Percentiles rank a stretch among this genome's conserved stretches.
These are phyloP conservation scores for Cabera pusaria DNA, from an alignment of 2,888 invertebrate genomes.

Conservation along the genomic window DNA sequence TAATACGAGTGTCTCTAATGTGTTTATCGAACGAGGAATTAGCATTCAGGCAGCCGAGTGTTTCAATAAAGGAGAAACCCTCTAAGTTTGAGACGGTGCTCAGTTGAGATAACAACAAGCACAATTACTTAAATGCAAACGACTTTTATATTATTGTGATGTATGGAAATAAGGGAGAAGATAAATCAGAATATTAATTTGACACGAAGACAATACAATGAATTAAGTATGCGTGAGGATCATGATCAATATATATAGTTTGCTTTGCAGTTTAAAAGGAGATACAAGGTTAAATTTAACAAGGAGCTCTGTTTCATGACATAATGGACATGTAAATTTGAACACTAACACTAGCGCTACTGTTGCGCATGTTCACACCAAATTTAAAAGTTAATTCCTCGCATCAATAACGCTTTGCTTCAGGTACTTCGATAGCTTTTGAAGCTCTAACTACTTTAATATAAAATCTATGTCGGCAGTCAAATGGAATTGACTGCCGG, in stretches of 20 bases:
- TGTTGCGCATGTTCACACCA: too few species aligned
- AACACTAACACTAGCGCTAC: too few species aligned
- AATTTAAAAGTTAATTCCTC: slow-evolving; percentile 59
- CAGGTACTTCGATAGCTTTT: slow-evolving; percentile 37
- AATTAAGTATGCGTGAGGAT: slow-evolving; percentile 11
- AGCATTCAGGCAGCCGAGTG: slow-evolving; percentile 44
- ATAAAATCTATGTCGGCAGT: too few species aligned
- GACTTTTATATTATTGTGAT: slow-evolving; percentile 37
- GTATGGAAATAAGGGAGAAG: slow-evolving; percentile 23
- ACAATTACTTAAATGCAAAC: slow-evolving; percentile 43
- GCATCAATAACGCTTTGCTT: slow-evolving; percentile 55
- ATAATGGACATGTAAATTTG: too few species aligned
- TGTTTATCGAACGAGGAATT: slow-evolving; percentile 41
- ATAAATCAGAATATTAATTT: slow-evolving; percentile 26
- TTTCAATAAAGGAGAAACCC: slow-evolving; percentile 42
- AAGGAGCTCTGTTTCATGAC: too few species aligned
- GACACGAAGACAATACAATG: slow-evolving; percentile 20
- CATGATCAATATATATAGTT: slow-evolving; percentile 34
- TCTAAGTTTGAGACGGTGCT: slow-evolving; percentile 39
- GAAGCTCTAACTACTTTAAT: too few species aligned
- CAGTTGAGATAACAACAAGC: slow-evolving; percentile 44
- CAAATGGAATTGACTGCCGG: too few species aligned
- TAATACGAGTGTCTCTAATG: slow-evolving; percentile 40
- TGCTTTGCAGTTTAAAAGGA: too few species aligned
- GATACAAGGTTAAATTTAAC: too few species aligned